These are phyloP conservation scores for Microctenopoma stevenorrisi DNA, from an alignment of 2,797 vertebrate species.

Conservation along the genomic window DNA sequence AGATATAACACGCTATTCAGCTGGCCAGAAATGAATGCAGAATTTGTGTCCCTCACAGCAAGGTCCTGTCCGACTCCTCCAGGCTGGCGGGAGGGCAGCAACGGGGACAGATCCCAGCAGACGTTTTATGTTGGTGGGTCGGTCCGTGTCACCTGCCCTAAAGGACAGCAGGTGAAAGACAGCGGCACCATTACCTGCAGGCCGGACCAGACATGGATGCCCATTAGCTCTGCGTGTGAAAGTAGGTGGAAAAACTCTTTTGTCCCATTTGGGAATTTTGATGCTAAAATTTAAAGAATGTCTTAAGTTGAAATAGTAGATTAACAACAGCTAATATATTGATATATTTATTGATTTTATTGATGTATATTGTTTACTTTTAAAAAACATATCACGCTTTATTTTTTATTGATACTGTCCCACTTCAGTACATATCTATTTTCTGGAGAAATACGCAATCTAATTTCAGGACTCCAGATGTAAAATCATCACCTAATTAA, in stretches of 20 bases:
- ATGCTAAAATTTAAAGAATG: too few species aligned
- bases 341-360: too few species aligned
- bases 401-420: neutral
- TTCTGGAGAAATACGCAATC: neutral
- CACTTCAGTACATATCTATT: neutral
- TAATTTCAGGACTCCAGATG: neutral
- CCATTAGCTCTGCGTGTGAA: constrained; percentile 88
- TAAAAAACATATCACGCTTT: too few species aligned
- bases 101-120: constrained; percentile 79
- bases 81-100: constrained; percentile 82
- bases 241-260: constrained; percentile 81
- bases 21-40: neutral
- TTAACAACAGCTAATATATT: neutral
- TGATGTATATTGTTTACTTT: too few species aligned
- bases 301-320: neutral
- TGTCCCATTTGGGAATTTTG: neutral
- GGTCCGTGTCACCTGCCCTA: constrained; percentile 87
- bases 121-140: constrained; percentile 91
- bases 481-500: neutral
- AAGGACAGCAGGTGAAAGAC: constrained; percentile 89
- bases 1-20: neutral
- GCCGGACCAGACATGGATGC: constrained; percentile 92
- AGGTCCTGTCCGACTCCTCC: constrained; percentile 91
- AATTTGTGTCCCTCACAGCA: constrained; percentile 78
- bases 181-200: constrained; percentile 88